Evolutionary conservation across 2,888 invertebrate genomes (phyloP).

Genomic region (Marasmarcha lunaedactyla): DNA sequence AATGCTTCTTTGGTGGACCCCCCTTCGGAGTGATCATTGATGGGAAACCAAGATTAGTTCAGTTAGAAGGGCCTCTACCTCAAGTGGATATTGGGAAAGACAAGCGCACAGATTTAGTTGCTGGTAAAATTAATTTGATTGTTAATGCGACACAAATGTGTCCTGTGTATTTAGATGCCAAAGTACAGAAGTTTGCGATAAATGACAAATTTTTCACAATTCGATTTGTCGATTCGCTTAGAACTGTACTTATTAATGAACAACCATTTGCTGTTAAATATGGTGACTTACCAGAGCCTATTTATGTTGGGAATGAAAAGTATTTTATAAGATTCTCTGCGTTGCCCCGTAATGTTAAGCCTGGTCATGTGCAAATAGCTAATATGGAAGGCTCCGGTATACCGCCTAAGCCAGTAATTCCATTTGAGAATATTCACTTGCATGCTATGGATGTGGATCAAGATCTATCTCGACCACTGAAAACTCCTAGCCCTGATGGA

Average conservation of each 20-base stretch:
- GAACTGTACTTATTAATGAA: conserved; percentile 83
- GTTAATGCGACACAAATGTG: conserved; percentile 84
- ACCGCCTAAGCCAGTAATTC: conserved; percentile 23
- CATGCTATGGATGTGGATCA: conserved; percentile 33
- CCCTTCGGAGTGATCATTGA: conserved; percentile 85
- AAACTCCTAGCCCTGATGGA: conserved; percentile 47
- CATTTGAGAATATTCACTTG: conserved; percentile 21
- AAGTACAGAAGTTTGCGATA: conserved; percentile 82
- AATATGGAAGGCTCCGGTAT: conserved; percentile 76
- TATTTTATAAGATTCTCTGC: conserved; percentile 86
- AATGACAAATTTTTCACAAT: conserved; percentile 80
- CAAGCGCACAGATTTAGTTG: conserved; percentile 83
- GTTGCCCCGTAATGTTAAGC: conserved; percentile 78
- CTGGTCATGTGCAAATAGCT: conserved; percentile 77
- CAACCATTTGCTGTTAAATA: conserved; percentile 83
- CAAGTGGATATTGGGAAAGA: conserved; percentile 90
- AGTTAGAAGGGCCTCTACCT: conserved; percentile 91
- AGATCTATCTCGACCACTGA: conserved; percentile 24
- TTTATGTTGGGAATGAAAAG: conserved; percentile 79
- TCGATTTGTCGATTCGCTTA: conserved; percentile 82
- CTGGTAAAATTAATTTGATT: conserved; percentile 86
- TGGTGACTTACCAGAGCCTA: conserved; percentile 85
- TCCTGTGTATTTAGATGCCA: conserved; percentile 86
- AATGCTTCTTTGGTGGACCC: conserved; percentile 92
- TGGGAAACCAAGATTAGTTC: conserved; percentile 80